Percentiles rank a stretch among this genome's conserved stretches.
These are phyloP conservation scores for Brachionus angularis DNA, from an alignment of 1,140 invertebrate genomes.

Conservation along the genomic window DNA sequence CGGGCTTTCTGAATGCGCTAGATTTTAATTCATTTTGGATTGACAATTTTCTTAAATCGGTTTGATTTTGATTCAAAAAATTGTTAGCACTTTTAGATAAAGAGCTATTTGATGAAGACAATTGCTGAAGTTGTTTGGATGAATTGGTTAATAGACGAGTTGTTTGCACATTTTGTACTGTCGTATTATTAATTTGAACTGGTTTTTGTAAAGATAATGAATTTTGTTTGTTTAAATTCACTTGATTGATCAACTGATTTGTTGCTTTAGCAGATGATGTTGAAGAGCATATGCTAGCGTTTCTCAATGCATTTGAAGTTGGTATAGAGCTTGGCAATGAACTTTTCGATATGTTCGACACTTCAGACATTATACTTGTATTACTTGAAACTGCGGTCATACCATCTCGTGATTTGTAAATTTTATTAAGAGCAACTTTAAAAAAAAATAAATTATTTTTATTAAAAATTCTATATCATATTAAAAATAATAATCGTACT, in stretches of 20 bases:
- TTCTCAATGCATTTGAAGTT: neutral
- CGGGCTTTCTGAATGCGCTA: neutral
- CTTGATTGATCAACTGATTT: neutral
- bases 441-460: neutral
- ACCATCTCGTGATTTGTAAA: conserved; percentile 19
- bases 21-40: conserved; percentile 26
- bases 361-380: conserved; percentile 32
- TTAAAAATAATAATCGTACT: neutral
- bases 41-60: conserved; percentile 1
- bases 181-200: too few species aligned
- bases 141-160: neutral
- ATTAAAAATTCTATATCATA: neutral
- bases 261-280: neutral
- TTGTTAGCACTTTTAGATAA: too few species aligned
- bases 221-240: neutral
- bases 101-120: neutral
- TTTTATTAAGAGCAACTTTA: conserved; percentile 14
- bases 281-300: neutral
- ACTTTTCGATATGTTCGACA: conserved; percentile 20
- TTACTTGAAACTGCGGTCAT: conserved; percentile 27
- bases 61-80: conserved; percentile 19
- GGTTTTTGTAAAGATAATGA: neutral
- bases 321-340: neutral
- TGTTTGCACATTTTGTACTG: neutral
- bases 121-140: neutral